Conservation (phyloP, 2,113 vertebrate species). For the Desmodus rotundus region DNA sequence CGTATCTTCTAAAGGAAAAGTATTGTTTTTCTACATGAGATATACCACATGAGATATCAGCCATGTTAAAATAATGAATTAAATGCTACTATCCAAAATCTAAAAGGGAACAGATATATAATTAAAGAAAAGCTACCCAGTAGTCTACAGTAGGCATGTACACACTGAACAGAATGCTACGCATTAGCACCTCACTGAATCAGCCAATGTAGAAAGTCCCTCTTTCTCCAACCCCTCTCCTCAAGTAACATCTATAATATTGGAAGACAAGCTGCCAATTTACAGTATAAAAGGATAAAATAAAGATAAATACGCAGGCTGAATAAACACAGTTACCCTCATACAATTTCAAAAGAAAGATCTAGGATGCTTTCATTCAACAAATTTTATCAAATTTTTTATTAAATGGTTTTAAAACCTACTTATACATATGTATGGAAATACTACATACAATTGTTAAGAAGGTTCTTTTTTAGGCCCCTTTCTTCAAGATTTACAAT, state of each 20-base stretch:
- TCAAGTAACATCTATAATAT: background rate
- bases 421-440: background rate
- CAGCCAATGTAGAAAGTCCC: background rate
- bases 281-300: background rate
- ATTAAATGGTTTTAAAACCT: background rate
- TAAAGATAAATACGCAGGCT: background rate
- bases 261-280: background rate
- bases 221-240: background rate
- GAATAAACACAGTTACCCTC: background rate
- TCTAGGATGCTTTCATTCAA: background rate
- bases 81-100: background rate
- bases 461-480: background rate
- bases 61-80: background rate
- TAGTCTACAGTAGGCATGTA: background rate
- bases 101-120: background rate
- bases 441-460: background rate
- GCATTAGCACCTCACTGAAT: background rate
- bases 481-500: background rate
- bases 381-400: background rate
- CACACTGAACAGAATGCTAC: background rate
- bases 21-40: background rate
- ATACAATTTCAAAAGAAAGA: background rate
- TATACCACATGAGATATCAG: background rate
- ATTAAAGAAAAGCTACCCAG: background rate
- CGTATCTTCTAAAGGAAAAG: background rate